These are phyloP conservation scores for Antechinus stuartii DNA, from an alignment of 2,113 vertebrate species.

Conservation along the genomic window DNA sequence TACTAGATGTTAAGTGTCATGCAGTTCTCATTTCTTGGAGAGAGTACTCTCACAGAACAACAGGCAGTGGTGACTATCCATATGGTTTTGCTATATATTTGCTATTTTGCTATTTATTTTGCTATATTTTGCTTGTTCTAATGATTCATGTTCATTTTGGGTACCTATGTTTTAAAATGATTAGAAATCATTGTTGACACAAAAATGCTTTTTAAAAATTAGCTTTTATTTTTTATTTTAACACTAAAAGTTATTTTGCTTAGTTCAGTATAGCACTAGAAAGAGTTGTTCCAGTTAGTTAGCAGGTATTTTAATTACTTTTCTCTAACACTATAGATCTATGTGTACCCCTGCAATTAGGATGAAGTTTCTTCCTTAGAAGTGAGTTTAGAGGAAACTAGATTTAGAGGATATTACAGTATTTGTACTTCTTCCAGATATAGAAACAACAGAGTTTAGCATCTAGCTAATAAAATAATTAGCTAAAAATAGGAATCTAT, in stretches of 20 bases:
- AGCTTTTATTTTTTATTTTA: not conserved
- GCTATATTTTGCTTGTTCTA: not conserved
- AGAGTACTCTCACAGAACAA: not conserved
- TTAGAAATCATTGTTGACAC: not conserved
- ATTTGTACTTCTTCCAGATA: not conserved
- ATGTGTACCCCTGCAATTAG: not conserved
- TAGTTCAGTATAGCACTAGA: not conserved
- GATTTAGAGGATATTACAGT: not conserved
- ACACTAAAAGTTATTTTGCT: not conserved
- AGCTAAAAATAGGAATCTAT: not conserved
- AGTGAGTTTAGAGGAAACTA: not conserved
- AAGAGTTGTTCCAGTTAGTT: not conserved
- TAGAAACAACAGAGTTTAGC: not conserved
- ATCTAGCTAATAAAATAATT: not conserved
- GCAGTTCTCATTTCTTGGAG: not conserved
- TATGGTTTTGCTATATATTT: too few relatives aligned
- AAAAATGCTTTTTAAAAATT: conserved; percentile 32
- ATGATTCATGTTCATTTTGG: conserved; percentile 26
- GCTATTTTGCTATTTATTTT: not conserved
- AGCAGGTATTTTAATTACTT: not conserved
- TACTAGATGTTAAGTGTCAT: not conserved
- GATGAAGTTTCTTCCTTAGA: not conserved
- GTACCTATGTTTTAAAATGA: not conserved
- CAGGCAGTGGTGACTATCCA: not conserved
- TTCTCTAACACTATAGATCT: not conserved